Evolutionary conservation across 2,113 vertebrate genomes (phyloP).

Genomic region (Ahaetulla prasina): DNA sequence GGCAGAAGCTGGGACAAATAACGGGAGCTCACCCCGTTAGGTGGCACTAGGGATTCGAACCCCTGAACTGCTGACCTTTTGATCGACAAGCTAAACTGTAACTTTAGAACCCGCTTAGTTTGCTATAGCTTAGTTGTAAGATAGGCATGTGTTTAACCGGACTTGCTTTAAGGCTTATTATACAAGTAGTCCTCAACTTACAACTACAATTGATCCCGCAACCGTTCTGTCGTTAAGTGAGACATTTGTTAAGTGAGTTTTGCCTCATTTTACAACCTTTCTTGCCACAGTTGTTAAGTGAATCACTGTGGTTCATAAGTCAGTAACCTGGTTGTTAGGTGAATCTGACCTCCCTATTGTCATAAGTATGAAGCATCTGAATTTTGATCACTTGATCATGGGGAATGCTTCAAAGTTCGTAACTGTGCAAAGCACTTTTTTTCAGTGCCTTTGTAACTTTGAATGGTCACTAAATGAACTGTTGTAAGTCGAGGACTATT

Average conservation of each 20-base stretch:
- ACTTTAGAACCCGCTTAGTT: not conserved
- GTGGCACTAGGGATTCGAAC: too few relatives aligned
- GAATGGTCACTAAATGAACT: not conserved
- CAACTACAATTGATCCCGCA: not conserved
- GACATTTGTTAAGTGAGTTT: not conserved
- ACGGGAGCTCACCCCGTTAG: too few relatives aligned
- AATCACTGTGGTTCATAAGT: not conserved
- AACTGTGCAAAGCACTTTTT: not conserved
- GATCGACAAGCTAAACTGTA: too few relatives aligned
- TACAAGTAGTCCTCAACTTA: not conserved
- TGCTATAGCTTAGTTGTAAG: not conserved
- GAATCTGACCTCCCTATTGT: not conserved
- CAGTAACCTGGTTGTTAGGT: not conserved
- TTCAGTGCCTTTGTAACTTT: not conserved
- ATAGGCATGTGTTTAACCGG: not conserved
- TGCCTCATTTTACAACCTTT: not conserved
- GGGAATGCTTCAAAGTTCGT: not conserved
- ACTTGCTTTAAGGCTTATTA: constrained; percentile 13
- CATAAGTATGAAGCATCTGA: too few relatives aligned
- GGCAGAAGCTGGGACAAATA: too few relatives aligned
- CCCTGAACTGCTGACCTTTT: too few relatives aligned
- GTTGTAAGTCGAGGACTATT: not conserved
- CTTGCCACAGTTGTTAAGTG: not conserved
- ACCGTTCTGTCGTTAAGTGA: not conserved
- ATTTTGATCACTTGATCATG: too few relatives aligned